Evolutionary conservation across 2,888 invertebrate species (phyloP).

Genomic region (Pheosia gnoma): DNA sequence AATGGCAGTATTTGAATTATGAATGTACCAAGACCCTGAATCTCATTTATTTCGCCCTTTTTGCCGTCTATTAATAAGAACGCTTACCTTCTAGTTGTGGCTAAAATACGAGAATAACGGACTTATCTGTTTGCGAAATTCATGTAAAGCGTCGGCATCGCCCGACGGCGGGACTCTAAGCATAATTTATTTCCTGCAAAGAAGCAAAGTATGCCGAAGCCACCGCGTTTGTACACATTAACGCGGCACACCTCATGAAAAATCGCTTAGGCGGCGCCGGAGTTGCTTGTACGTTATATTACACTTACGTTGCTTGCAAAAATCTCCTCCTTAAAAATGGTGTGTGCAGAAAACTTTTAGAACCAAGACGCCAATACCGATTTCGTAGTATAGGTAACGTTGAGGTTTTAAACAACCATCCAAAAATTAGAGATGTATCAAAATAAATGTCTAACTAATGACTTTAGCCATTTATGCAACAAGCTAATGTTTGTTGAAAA

Average conservation of each 20-base stretch:
- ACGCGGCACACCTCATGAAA: constrained; percentile 79
- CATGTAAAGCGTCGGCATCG: constrained; percentile 51
- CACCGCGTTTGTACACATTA: constrained; percentile 81
- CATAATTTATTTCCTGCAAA: constrained; percentile 80
- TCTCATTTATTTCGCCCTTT: not conserved
- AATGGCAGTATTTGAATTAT: constrained; percentile 2
- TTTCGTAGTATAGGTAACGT: too few species aligned
- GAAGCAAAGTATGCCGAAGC: constrained; percentile 78
- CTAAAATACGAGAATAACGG: constrained; percentile 11
- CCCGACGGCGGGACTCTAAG: constrained; percentile 56
- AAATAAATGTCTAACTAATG: too few species aligned
- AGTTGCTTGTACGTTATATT: constrained; percentile 53
- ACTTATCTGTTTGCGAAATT: constrained; percentile 69
- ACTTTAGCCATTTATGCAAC: too few species aligned
- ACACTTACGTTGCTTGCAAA: constrained; percentile 39
- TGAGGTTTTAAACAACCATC: too few species aligned
- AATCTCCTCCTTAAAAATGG: constrained; percentile 13
- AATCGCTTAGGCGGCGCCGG: constrained; percentile 77
- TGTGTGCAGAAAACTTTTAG: not conserved
- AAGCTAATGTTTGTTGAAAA: too few species aligned
- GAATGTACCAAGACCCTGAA: not conserved
- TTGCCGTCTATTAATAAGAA: not conserved
- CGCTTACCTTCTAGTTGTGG: not conserved
- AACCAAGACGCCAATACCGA: too few species aligned
- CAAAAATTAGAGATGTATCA: too few species aligned